These are phyloP conservation scores for Bufo bufo DNA, from an alignment of 2,113 vertebrate species.

Conservation along the genomic window DNA sequence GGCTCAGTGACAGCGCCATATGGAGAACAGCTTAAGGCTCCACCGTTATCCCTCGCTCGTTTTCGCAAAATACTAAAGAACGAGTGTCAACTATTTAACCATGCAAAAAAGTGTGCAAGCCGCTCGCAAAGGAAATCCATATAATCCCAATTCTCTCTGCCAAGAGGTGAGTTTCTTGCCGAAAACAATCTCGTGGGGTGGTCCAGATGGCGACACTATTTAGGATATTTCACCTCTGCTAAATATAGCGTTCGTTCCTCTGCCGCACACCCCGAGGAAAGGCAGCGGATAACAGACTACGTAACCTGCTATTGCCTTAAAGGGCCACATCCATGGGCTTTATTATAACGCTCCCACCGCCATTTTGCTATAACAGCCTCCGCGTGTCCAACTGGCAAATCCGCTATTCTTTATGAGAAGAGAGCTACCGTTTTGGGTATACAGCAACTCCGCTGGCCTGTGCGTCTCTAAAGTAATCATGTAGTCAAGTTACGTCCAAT, in stretches of 20 bases:
- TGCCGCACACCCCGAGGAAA: background rate
- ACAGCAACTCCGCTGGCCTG: no score
- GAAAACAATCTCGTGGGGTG: background rate
- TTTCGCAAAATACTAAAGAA: conserved; percentile 31
- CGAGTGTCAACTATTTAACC: background rate
- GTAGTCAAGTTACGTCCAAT: no score
- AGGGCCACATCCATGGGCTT: background rate
- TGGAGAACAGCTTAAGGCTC: conserved; percentile 25
- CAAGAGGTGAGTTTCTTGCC: background rate
- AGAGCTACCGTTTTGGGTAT: no score
- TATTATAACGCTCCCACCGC: no score
- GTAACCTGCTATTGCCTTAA: background rate
- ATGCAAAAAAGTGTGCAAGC: no score
- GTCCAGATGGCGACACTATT: conserved; percentile 13
- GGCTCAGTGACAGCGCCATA: conserved; percentile 56
- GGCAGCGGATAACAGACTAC: background rate
- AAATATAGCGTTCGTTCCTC: background rate
- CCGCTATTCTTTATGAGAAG: no score
- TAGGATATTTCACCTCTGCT: background rate
- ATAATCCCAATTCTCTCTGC: background rate
- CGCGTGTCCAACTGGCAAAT: no score
- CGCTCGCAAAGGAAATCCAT: background rate
- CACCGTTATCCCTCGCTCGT: background rate
- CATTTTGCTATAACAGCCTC: no score
- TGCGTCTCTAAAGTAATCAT: no score